Base-by-base conservation (phyloP, 1,140 invertebrate genomes). In the Meloidogyne exigua region DNA sequence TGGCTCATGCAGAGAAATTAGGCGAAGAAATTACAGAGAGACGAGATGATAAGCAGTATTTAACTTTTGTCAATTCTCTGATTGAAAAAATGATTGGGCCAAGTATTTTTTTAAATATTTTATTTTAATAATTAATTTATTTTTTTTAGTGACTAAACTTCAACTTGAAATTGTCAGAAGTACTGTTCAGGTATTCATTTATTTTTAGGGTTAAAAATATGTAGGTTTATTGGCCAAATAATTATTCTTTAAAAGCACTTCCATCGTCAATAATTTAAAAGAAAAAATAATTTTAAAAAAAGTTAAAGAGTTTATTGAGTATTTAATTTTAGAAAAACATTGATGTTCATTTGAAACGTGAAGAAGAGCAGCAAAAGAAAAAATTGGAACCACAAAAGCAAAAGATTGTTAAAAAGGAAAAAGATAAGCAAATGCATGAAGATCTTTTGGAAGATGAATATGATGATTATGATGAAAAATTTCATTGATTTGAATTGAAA, bases 371-470 rank as follows among this genome's bases (percentile, higher is more conserved):
- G 26, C 44, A 64, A 66, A 79, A 79, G 62, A 49, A 21, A 23
- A 57, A 42, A 18, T 15, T n/a, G 13, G 79, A 62, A 36, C 21
- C 75, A 26, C 9, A 25, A 18, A 66, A 23, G n/a, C 63, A 81
- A 12, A 78, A 79, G 36, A 76, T 71, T 42, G 62, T 15, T n/a
- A 80, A 79, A 25, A 79, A 79, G 18, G 32, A 21, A 9, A 81
- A 70, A n/a, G 77, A 75, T 10, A 79, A 79, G 62, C n/a, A 80
- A 57, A 26, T 79, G n/a, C 32, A 57, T n/a, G 78, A 79, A 42
- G 78, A 79, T 66, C 68, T 66, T 70, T n/a, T 80, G 26, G 78
- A 79, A 26, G 78, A 79, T 62, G 78, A 79, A 39, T 73, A 73
- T 62, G 72, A 73, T 39, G 57, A 73, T 39, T 73, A 73, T 62